Evolutionary conservation across 2,888 invertebrate species (phyloP), one percentile per base, ranked within the genome.

Genomic region (Eretmocerus hayati): DNA sequence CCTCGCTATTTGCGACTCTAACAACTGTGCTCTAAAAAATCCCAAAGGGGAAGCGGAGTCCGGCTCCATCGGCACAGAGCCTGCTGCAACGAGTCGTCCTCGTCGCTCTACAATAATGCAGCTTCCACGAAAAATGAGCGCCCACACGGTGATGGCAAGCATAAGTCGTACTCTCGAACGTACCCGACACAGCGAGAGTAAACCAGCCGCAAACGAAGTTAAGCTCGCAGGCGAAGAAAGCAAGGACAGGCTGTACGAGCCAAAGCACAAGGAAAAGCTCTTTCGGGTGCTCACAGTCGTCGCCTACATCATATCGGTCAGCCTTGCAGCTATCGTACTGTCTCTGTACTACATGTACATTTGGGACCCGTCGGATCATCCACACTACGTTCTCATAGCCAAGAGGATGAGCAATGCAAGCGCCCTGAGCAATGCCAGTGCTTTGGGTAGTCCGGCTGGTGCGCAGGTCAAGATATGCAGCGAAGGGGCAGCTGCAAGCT

Each of bases 261-360:
- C 87, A 56, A 89, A 88, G 72, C 85, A 86, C 64, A 85, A 86
- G 72, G 87, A 88, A 73, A 91, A 93, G 76, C 81, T 87, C 73
- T 84, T 93, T 56, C 82, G 93, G 57, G 87, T 94, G 61, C 80
- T 94, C 64, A 94, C 94, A 19, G 94, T 95, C 58, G 81, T 93
- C 63, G 89, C 92, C 44, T 95, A 95, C 75, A 86, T 94, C 58
- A 85, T 94, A 72, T 89, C 90, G 70, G 94, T 95, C 60, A 94
- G 93, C 37, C 77, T 93, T 65, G 93, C 92, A 18, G 94, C 93
- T 43, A 91, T 93, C 63, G 87, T 93, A 77, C 79, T 95, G 57
- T 92, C 92, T 13, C 79, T 92, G 43, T 95, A 94, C 77, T 95
- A 95, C 76, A 86, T 90, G 62, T 88, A 93, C 75, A 81, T 94